Conservation (phyloP, 2,113 vertebrate species). For the Actenoides hombroni region DNA sequence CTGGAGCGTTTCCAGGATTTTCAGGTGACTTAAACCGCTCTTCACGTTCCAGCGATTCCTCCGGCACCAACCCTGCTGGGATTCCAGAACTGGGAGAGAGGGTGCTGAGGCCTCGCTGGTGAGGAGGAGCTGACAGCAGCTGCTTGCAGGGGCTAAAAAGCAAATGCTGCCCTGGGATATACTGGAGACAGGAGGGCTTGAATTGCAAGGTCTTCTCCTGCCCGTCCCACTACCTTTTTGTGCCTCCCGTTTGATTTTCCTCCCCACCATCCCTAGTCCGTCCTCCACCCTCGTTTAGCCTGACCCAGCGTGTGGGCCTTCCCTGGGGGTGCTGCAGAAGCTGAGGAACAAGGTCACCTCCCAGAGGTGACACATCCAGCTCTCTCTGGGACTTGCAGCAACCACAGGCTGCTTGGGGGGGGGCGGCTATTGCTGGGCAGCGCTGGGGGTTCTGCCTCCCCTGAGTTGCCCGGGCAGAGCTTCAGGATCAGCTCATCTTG, state of each 20-base stretch:
- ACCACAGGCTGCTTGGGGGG: background rate
- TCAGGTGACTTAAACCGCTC: background rate
- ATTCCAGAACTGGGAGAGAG: background rate
- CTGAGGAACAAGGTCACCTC: background rate
- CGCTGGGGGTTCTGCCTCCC: background rate
- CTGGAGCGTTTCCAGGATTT: background rate
- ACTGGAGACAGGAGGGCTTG: background rate
- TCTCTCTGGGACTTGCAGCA: background rate
- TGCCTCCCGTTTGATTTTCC: background rate
- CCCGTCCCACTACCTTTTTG: background rate
- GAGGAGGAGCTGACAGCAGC: constrained; percentile 11
- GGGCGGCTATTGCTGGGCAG: background rate
- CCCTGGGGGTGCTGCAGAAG: background rate
- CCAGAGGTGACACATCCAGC: background rate
- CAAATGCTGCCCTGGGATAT: background rate
- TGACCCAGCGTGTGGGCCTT: background rate
- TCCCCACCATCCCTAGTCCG: background rate
- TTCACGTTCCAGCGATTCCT: background rate
- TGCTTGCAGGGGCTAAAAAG: background rate
- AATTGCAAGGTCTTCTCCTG: background rate
- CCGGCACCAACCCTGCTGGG: rapidly evolving
- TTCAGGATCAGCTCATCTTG: background rate
- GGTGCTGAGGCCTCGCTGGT: background rate
- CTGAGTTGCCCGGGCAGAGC: background rate
- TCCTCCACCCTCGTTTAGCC: background rate